Evolutionary conservation across 2,113 vertebrate genomes (phyloP), one percentile per base, ranked within the genome.

Genomic region (Muntiacus reevesi): DNA sequence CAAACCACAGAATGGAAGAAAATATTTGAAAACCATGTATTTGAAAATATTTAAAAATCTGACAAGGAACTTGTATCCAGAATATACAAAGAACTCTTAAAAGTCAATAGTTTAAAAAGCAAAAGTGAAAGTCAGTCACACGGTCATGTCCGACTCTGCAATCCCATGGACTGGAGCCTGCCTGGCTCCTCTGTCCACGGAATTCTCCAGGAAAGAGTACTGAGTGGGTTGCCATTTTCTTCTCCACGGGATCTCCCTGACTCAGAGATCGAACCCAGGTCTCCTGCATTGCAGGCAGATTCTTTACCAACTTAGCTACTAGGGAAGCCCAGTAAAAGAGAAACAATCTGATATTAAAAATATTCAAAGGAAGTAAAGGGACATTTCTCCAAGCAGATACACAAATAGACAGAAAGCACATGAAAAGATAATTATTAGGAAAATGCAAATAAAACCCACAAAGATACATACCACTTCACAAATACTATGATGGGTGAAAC

Each of bases 371-470:
- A 60, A 36, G 19, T 94, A 30, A 93, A 81, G 2, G 84, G 47
- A 87, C 40, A 89, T 96, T 95, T 96, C n/a, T 85, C 52, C 8
- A 94, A 89, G 40, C 43, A 89, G 47, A 89, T 33, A 74, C 1
- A 59, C 25, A 84, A 54, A 93, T 36, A 71, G 82, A 28, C 82
- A 92, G 84, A 43, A 95, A 85, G 40, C 36, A 85, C 6, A 47
- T 40, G 21, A 93, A 91, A 97, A 85, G 43, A 78, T 87, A 60
- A 60, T 64, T 89, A 96, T 30, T 96, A 60, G 60, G 21, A 89
- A 97, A 92, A 92, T 94, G 36, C 17, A 96, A 96, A 71, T 83
- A 16, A 90, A 93, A 98, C 81, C 6, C 23, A 94, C 6, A 71
- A n/a, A n/a, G 36, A 57, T 50, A 81, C 28, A 67, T 76, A 45